Evolutionary conservation across 1,140 invertebrate species (phyloP).

Genomic region (Solen grandis): DNA sequence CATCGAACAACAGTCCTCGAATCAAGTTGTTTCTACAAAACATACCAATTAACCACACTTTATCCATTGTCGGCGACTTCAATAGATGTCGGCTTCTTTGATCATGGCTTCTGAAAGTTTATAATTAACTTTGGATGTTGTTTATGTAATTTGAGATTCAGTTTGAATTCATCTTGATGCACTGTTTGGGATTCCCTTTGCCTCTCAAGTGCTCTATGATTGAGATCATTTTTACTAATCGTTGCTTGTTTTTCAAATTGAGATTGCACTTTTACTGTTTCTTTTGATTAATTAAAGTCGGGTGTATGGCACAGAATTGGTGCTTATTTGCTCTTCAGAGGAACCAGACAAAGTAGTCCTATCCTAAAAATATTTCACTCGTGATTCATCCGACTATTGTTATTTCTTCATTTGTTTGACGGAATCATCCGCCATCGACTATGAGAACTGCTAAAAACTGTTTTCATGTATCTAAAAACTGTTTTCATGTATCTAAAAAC

Average conservation of each 20-base stretch:
- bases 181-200: constrained; percentile 40
- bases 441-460: no score
- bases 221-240: constrained; percentile 10
- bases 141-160: constrained; percentile 40
- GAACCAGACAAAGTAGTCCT: no score
- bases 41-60: constrained; percentile 47
- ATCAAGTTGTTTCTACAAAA: constrained; percentile 43
- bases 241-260: constrained; percentile 15
- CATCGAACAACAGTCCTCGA: constrained; percentile 18
- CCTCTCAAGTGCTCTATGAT: constrained; percentile 21
- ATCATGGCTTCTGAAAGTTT: constrained; percentile 39
- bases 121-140: constrained; percentile 51
- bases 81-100: constrained; percentile 39
- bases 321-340: no score
- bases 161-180: constrained; percentile 18
- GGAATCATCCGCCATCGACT: no score
- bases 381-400: no score
- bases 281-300: constrained; percentile 42
- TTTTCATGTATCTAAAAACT: no score
- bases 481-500: no score
- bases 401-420: no score
- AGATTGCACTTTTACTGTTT: constrained; percentile 30
- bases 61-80: constrained; percentile 46
- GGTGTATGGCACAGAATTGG: no score
- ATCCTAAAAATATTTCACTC: no score